Base-by-base conservation (phyloP, 2,113 vertebrate species). In the Catagonus wagneri region DNA sequence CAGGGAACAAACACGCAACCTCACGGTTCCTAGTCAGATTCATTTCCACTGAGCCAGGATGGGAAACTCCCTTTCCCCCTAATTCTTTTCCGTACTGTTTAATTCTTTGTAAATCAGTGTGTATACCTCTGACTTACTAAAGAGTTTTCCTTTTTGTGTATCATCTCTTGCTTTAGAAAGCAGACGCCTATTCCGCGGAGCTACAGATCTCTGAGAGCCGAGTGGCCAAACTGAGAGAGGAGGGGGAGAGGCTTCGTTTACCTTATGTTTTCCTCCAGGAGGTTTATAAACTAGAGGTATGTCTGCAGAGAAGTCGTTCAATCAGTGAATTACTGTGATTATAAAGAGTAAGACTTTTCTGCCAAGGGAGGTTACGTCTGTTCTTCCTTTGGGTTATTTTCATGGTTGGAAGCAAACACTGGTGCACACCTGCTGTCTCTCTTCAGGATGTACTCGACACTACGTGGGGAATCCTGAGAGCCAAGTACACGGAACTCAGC, bases 211-310 rank as follows among this genome's bases (percentile, higher is more conserved):
- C 98, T 23, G 99, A 99, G 91, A 98, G 83, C 63, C 98, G 98
- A 98, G 98, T 99, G 65, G 97, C 97, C 90, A 98, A 98, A 68
- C 0, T 99, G 39, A 98, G 98, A 98, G 98, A 98, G 6, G 97
- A 98, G 74, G 98, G 98, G 6, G 98, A 98, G 72, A 98, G 90
- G 78, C 91, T 98, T 58, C 91, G 44, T 78, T 97, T 99, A 39
- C 98, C 99, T 19, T 32, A 95, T 2, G 97, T 80, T 5, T 90
- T 99, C 66, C 97, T 98, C 83, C 99, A 98, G 25, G 99, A 99
- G 94, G 98, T 98, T 87, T 98, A 98, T 91, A 98, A 98, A 95
- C 93, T 99, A 94, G 98, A 99, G 99, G 99, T 99, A 98, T 96
- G 97, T 60, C 72, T 60, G 27, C 58, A 58, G 16, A 23, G 25